Evolutionary conservation across 2,113 vertebrate genomes (phyloP).

Genomic region (Lophotis ruficrista): DNA sequence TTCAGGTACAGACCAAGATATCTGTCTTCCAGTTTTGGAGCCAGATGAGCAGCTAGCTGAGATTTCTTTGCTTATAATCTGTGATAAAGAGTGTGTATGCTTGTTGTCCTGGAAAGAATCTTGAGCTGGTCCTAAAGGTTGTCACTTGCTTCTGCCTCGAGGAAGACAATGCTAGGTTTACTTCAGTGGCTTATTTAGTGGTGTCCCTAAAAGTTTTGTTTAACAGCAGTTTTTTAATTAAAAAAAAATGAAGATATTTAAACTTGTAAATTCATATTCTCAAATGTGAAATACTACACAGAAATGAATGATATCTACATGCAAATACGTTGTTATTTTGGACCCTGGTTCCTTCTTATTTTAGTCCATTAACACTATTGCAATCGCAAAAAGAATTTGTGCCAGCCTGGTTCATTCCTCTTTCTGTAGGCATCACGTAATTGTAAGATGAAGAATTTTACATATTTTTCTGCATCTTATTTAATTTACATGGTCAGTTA

Average conservation of each 20-base stretch:
- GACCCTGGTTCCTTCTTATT: not conserved
- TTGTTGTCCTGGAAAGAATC: not conserved
- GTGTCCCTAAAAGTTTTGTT: not conserved
- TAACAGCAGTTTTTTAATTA: not conserved
- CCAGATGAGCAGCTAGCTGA: not conserved
- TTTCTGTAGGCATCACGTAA: conserved; percentile 35
- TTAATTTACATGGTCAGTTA: conserved; percentile 69
- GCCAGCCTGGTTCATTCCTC: not conserved
- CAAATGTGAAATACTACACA: not conserved
- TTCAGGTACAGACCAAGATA: not conserved
- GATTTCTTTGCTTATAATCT: not conserved
- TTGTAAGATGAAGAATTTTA: conserved; percentile 60
- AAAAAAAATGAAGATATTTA: not conserved
- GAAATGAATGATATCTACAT: not conserved
- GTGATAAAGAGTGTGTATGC: not conserved
- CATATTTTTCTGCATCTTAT: conserved; percentile 65
- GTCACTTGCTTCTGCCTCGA: not conserved
- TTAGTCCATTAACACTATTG: not conserved
- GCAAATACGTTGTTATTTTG: not conserved
- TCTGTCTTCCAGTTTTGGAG: not conserved
- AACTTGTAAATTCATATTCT: not conserved
- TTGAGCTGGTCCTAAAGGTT: not conserved
- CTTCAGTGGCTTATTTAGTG: not conserved
- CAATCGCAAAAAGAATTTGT: conserved; percentile 4
- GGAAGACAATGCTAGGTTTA: not conserved